Base-by-base conservation (phyloP, 2,797 vertebrate species). In the Clarias platycephalus region DNA sequence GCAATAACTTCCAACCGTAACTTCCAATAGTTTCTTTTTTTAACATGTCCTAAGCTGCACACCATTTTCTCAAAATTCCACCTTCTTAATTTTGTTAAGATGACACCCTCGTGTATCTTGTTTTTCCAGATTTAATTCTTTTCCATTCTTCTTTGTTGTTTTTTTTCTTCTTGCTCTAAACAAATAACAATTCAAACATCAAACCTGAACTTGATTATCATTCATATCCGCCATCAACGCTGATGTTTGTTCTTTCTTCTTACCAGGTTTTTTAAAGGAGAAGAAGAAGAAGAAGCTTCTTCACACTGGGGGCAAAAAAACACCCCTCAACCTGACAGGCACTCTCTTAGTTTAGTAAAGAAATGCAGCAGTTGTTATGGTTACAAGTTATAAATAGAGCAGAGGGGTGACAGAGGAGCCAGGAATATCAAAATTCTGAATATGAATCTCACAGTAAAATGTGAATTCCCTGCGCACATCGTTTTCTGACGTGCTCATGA, bases 351-450 rank as follows among this genome's bases (percentile, higher is more conserved):
- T 18, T 91, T 90, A 86, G 87, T 89, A 88, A 83, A 89, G 53
- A 90, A 87, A 92, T 90, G 89, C 86, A 90, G 85, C 89, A 82
- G 94, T 95, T 95, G 94, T 95, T 94, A 95, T 95, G 94, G 94
- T 94, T 93, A 95, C 94, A 91, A 86, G 93, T 92, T 95, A 95
- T 93, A 95, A 95, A 95, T 95, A 95, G 94, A 93, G 92, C 91
- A 91, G 89, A 89, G 90, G 93, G 92, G 92, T 94, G 94, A 95
- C 93, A 92, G 89, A 58, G 53, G 49, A 75, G 26, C 92, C 87
- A 88, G 90, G 64, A 83, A 91, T 88, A 88, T 92, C 91, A 91
- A 85, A 68, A 84, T 80, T 81, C 89, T 93, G 92, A 93, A 93
- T 49, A 94, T 91, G 89, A 86, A 91, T 90, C 92, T 90, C 90